phyloP scores from a whole-genome alignment of 92 coral and sea anemone genomes.

The Anthopleura xanthogrammica region DNA sequence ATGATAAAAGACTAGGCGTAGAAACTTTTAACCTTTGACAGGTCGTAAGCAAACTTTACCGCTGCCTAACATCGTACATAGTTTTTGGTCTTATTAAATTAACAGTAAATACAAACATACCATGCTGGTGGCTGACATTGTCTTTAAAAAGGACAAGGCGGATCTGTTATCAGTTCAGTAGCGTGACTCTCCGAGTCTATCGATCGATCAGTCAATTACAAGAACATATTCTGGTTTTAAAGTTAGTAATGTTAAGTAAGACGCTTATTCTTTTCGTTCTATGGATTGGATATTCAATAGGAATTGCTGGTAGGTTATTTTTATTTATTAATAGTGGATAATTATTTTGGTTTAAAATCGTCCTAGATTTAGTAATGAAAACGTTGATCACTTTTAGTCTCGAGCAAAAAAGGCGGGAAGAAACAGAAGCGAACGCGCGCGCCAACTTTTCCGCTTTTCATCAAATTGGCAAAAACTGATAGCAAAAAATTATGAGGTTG shows the following conservation, averaged over 20 bases:
- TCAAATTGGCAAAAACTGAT: neutral
- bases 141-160: neutral
- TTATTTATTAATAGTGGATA: neutral
- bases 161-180: neutral
- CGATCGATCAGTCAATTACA: neutral
- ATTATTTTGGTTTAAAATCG: neutral
- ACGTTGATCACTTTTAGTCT: neutral
- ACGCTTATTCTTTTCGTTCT: neutral
- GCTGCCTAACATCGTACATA: neutral
- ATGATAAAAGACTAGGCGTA: neutral
- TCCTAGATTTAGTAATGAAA: neutral
- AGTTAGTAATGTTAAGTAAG: neutral
- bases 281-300: neutral
- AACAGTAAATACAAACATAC: neutral
- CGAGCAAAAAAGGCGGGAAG: neutral
- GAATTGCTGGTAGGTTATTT: neutral
- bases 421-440: neutral
- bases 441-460: neutral
- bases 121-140: neutral
- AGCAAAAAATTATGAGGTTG: neutral
- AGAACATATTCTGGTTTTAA: neutral
- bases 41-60: neutral
- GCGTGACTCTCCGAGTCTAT: neutral
- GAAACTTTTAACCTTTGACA: conserved; percentile 1
- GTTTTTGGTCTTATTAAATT: neutral